Percentiles rank a stretch among this genome's conserved stretches.
Conservation (phyloP, 2,888 invertebrate species). For the Parnassius glacialis region DNA sequence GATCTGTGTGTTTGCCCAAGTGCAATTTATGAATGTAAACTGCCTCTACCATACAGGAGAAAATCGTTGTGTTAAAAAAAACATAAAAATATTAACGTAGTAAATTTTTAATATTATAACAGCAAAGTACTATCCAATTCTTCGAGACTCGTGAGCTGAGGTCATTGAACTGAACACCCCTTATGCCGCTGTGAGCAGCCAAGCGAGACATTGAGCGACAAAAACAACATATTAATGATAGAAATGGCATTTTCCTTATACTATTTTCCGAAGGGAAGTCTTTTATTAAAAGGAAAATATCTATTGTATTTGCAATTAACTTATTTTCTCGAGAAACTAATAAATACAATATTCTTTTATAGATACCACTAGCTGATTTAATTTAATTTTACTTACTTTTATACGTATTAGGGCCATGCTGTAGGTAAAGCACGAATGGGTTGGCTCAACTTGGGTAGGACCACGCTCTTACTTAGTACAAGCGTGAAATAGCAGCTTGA, state of each 20-base stretch:
- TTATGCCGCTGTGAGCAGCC: neutral
- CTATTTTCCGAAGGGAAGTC: constrained; percentile 1
- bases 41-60: too few relatives aligned
- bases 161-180: constrained; percentile 11
- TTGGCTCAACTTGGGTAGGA: too few relatives aligned
- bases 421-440: too few relatives aligned
- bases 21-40: too few relatives aligned
- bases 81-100: neutral
- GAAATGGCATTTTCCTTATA: constrained; percentile 9
- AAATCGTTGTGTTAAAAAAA: neutral
- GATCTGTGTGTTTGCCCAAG: too few relatives aligned
- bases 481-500: too few relatives aligned
- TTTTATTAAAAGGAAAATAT: constrained; percentile 3
- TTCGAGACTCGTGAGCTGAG: constrained; percentile 1
- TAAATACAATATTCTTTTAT: neutral
- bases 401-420: too few relatives aligned
- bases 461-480: too few relatives aligned
- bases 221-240: constrained; percentile 18
- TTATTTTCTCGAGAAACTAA: neutral
- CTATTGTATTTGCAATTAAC: neutral
- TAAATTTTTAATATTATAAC: neutral
- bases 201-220: constrained; percentile 11
- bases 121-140: neutral
- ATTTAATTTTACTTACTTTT: too few relatives aligned
- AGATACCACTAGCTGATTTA: too few relatives aligned